A percentile compares a stretch with the other conserved stretches of the same genome.
These are phyloP conservation scores for Capricornis sumatraensis DNA, from an alignment of 2,113 vertebrate species.

Conservation along the genomic window DNA sequence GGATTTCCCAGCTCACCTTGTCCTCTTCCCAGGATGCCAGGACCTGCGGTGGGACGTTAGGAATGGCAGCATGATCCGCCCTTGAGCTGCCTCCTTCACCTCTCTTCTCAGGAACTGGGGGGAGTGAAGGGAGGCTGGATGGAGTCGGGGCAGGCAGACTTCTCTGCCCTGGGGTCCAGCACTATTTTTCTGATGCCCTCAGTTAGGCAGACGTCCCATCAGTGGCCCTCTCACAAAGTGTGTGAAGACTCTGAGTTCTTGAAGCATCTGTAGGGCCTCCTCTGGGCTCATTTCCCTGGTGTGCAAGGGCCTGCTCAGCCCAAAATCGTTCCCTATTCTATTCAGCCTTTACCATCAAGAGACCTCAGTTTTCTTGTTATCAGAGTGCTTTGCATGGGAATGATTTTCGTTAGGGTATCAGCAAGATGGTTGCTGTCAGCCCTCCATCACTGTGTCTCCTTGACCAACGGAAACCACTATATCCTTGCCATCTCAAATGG, in stretches of 20 bases:
- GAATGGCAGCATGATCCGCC: neutral
- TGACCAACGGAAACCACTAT: neutral
- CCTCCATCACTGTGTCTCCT: neutral
- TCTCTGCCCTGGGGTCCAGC: neutral
- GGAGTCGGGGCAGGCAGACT: rapidly evolving
- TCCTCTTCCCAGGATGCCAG: neutral
- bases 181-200: neutral
- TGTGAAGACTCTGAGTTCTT: neutral
- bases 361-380: neutral
- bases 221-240: neutral
- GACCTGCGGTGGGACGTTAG: neutral
- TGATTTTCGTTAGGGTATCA: neutral
- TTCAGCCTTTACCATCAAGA: neutral
- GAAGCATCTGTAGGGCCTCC: neutral
- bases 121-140: neutral
- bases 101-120: neutral
- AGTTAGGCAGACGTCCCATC: neutral
- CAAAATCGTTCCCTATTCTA: neutral
- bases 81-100: neutral
- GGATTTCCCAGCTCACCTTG: neutral
- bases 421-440: neutral
- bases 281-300: rapidly evolving
- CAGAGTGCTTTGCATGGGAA: neutral
- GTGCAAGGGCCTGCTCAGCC: neutral
- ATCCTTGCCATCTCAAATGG: neutral